Percentiles rank a stretch among this genome's conserved stretches.
Conservation (phyloP, 2,888 invertebrate genomes). For the Heliconius cydno region DNA sequence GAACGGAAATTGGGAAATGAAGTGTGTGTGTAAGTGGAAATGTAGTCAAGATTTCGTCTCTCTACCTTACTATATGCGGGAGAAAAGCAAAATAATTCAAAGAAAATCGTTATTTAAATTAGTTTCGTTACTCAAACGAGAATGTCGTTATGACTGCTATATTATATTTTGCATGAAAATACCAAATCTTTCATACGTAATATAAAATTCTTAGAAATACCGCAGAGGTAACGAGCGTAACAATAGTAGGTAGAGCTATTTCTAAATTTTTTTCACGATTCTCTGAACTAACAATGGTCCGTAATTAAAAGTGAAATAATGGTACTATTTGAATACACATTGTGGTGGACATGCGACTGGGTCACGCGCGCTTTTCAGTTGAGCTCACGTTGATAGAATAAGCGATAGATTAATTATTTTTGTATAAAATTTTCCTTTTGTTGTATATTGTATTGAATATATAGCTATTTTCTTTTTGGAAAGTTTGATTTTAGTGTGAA, state of each 20-base stretch:
- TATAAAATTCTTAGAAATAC: constrained; percentile 12
- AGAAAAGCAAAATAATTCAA: not conserved
- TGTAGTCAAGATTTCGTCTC: not conserved
- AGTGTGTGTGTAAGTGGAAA: too few relatives aligned
- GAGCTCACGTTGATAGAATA: not conserved
- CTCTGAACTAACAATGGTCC: constrained; percentile 44
- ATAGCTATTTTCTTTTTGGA: too few relatives aligned
- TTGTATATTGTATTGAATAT: not conserved
- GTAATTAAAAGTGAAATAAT: constrained; percentile 46
- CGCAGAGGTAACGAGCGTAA: constrained; percentile 38
- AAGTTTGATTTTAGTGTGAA: too few relatives aligned
- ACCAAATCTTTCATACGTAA: not conserved
- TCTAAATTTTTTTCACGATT: constrained; percentile 31
- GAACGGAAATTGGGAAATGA: not conserved
- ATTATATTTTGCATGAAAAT: not conserved
- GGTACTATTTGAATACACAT: constrained; percentile 46
- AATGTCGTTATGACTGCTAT: not conserved
- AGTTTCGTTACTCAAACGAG: not conserved
- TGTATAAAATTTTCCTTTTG: not conserved
- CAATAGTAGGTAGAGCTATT: constrained; percentile 29
- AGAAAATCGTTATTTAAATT: not conserved
- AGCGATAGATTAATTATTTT: constrained; percentile 5
- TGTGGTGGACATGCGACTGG: constrained; percentile 43
- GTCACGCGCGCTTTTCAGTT: constrained; percentile 38
- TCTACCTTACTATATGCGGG: not conserved